Conservation (phyloP, 1,140 invertebrate genomes). For the Phocides pigmalion region DNA sequence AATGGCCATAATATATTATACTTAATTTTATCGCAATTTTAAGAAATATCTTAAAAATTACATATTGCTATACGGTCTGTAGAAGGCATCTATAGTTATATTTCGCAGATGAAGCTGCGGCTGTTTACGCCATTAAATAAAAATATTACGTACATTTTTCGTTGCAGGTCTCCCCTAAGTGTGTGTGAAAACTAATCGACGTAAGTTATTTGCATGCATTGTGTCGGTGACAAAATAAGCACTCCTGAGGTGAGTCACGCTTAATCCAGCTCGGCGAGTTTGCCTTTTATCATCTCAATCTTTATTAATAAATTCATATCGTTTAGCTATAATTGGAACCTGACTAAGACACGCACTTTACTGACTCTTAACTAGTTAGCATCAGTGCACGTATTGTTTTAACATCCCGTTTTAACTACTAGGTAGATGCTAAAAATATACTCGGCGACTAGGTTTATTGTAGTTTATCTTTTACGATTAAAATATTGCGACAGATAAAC, state of each 20-base stretch:
- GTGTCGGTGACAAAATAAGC: slow-evolving; percentile 38
- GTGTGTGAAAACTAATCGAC: slow-evolving; percentile 13
- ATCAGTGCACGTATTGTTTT: slow-evolving; percentile 50
- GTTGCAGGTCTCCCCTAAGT: too few relatives aligned
- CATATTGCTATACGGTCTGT: too few relatives aligned
- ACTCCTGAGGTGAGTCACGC: slow-evolving; percentile 49
- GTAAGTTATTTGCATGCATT: slow-evolving; percentile 3
- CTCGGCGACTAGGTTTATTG: slow-evolving; percentile 13
- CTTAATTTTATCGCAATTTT: too few relatives aligned
- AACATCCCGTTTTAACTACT: slow-evolving; percentile 35
- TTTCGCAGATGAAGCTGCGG: too few relatives aligned
- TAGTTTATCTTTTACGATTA: slow-evolving; percentile 11
- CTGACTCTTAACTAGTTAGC: slow-evolving; percentile 48
- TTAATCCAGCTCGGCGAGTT: slow-evolving; percentile 43
- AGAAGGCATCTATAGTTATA: too few relatives aligned
- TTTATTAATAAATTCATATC: slow-evolving; percentile 71
- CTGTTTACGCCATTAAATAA: too few relatives aligned
- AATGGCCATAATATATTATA: too few relatives aligned
- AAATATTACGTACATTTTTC: not conserved
- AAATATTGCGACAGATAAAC: slow-evolving; percentile 47
- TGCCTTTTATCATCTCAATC: slow-evolving; percentile 53
- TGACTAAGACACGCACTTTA: slow-evolving; percentile 51
- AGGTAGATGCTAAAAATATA: slow-evolving; percentile 13
- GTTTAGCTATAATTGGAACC: slow-evolving; percentile 66
- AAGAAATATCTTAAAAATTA: too few relatives aligned